phyloP scores from a whole-genome alignment of 2,113 vertebrate species.

The Spea bombifrons region DNA sequence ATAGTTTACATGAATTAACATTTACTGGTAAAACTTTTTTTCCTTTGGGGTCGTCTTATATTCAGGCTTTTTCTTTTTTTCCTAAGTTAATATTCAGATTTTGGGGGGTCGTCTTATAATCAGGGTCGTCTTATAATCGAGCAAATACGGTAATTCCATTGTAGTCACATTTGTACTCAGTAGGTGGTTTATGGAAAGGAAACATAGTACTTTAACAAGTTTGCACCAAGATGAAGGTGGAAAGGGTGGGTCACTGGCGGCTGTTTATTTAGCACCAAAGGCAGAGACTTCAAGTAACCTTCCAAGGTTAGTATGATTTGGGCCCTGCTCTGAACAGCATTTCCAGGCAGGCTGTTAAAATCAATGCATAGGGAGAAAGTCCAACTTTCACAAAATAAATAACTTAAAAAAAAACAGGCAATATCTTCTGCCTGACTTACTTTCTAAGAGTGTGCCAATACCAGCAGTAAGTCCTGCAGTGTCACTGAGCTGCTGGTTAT shows the following conservation, averaged over 20 bases:
- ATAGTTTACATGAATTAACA: no score
- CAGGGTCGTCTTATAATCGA: no score
- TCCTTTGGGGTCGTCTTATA: no score
- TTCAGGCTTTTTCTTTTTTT: no score
- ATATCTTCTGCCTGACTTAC: conserved; percentile 9
- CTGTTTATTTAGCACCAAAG: conserved; percentile 27
- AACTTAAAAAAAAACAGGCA: neutral
- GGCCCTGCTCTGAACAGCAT: neutral
- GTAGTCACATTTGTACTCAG: neutral
- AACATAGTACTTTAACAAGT: neutral
- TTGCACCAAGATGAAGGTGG: conserved; percentile 20
- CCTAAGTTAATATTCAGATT: no score
- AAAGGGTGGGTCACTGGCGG: conserved; percentile 16
- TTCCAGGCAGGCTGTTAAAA: conserved; percentile 11
- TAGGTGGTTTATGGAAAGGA: neutral
- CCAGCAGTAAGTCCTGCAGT: conserved; percentile 3
- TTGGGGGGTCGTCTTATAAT: no score
- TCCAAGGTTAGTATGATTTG: conserved; percentile 15
- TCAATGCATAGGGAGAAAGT: neutral
- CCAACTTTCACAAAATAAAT: neutral
- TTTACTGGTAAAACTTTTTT: no score
- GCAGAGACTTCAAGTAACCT: neutral
- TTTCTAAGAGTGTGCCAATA: conserved; percentile 2
- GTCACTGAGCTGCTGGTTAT: conserved; percentile 22
- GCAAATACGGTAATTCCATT: no score